A percentile compares a stretch with the other conserved stretches of the same genome.
Conservation (phyloP, 2,888 invertebrate species). For the Meandrusa payeni region DNA sequence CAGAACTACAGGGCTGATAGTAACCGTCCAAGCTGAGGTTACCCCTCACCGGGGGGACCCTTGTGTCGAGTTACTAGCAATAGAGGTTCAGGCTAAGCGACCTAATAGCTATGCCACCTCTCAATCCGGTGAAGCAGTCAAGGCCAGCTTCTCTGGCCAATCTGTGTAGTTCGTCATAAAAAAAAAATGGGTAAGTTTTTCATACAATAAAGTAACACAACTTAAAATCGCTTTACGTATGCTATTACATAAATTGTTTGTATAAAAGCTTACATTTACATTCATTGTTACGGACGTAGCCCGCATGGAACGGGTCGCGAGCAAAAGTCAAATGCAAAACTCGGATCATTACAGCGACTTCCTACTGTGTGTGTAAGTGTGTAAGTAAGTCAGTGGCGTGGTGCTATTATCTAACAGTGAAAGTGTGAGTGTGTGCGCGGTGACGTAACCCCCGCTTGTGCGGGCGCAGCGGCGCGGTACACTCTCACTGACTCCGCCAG, state of each 20-base stretch:
- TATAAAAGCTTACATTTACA: constrained; percentile 6
- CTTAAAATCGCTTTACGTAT: neutral
- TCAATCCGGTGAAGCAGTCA: too few species aligned
- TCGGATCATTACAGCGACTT: constrained; percentile 52
- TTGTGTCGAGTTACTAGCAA: too few species aligned
- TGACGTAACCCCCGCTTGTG: constrained; percentile 64
- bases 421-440: constrained; percentile 69
- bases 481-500: constrained; percentile 58
- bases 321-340: constrained; percentile 29
- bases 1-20: too few species aligned
- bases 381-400: constrained; percentile 73
- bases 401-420: constrained; percentile 76
- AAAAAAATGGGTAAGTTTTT: too few species aligned
- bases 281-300: constrained; percentile 11
- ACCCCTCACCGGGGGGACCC: too few species aligned
- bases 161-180: too few species aligned
- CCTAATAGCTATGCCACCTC: too few species aligned
- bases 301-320: constrained; percentile 18
- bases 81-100: too few species aligned
- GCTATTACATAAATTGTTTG: constrained; percentile 5
- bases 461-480: constrained; percentile 39
- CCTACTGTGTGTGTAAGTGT: constrained; percentile 67
- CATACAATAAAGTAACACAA: constrained; percentile 6
- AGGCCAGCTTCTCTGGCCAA: too few species aligned
- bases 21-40: too few species aligned